Base-by-base conservation (phyloP, 2,113 vertebrate genomes). In the Guaruba guarouba region DNA sequence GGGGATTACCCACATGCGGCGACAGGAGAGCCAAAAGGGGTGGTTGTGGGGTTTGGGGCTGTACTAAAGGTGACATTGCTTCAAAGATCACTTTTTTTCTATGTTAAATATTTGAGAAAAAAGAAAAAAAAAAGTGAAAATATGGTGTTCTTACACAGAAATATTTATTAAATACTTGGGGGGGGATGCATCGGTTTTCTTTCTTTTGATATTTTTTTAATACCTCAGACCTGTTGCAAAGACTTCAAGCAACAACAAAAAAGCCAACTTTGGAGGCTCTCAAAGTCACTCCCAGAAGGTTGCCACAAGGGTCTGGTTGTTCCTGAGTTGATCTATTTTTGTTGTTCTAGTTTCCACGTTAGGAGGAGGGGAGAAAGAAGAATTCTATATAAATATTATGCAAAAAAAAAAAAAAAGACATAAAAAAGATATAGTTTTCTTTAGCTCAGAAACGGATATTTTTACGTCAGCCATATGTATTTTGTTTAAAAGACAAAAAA, bases 381-480 rank as follows among this genome's bases (percentile, higher is more conserved):
- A 84, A 96, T 39, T 88, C 91, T 96, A 93, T 85, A 98, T 96
- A 97, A 97, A 97, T 98, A 98, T 98, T 98, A 98, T 98, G 97
- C 97, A 98, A 98, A 98, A 87, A 83, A 81, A 67, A 67, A 67
- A 44, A 24, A 18, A 68, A 67, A 39, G 49, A 48, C 14, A 59
- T n/a, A 20, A 24, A 37, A 22, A 82, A 75, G 33, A 52, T 97
- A 96, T 97, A 98, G 97, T 98, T 98, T 98, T 98, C 96, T 98
- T 98, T 97, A 97, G 97, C 91, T 97, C 95, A 97, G 96, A 97
- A 98, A 98, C 85, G 69, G 96, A 95, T 97, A 98, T 97, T 98
- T 97, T 97, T 96, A 96, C 95, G 97, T 98, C 97, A 98, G 97
- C 97, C 97, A 98, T 98, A 98, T 98, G 97, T 98, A 97, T 98